Conservation (phyloP, 1,140 invertebrate species). For the Sweltsa coloradensis region DNA sequence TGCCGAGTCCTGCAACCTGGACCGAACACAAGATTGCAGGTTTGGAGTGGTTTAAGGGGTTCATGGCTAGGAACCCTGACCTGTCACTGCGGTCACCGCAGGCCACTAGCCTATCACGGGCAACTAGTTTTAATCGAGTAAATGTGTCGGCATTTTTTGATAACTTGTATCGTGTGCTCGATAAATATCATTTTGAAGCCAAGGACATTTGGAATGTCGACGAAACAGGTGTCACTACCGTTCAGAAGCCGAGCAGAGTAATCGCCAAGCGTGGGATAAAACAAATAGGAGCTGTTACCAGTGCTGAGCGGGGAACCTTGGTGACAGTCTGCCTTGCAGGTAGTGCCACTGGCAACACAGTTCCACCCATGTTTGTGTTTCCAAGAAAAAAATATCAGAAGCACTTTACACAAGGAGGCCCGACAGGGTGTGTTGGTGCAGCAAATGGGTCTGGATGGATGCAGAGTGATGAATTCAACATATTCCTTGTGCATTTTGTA, state of each 20-base stretch:
- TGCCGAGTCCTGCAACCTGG: too few relatives aligned
- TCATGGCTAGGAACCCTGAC: too few relatives aligned
- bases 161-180: neutral
- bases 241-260: conserved; percentile 24
- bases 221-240: conserved; percentile 28
- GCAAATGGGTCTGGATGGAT: conserved; percentile 30
- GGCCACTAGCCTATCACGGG: conserved; percentile 2
- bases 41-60: too few relatives aligned
- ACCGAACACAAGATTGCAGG: too few relatives aligned
- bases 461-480: conserved; percentile 20
- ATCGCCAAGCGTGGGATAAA: conserved; percentile 24
- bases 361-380: conserved; percentile 31
- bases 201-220: conserved; percentile 27
- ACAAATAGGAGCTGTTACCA: conserved; percentile 25
- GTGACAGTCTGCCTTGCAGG: conserved; percentile 28
- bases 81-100: too few relatives aligned
- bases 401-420: conserved; percentile 22
- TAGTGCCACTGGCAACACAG: conserved; percentile 26
- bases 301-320: conserved; percentile 25
- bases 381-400: conserved; percentile 22
- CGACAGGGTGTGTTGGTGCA: conserved; percentile 25
- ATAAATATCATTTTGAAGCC: neutral
- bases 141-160: conserved; percentile 7
- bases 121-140: neutral
- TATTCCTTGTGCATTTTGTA: conserved; percentile 26